Percentiles rank a stretch among this genome's conserved stretches.
Conservation (phyloP, 2,113 vertebrate genomes). For the Misgurnus anguillicaudatus region DNA sequence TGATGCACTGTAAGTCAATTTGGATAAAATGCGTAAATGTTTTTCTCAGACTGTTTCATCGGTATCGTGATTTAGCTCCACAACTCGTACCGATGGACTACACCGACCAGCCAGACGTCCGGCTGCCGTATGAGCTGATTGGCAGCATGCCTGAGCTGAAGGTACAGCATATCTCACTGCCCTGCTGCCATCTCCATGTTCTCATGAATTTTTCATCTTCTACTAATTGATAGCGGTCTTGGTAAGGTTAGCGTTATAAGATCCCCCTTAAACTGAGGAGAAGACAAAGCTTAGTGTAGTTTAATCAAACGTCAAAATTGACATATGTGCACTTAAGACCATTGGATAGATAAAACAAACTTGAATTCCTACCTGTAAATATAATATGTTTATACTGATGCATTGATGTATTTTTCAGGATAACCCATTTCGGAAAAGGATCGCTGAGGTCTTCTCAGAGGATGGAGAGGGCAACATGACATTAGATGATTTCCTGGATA, state of each 20-base stretch:
- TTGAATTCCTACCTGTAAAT: too few species aligned
- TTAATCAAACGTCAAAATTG: not conserved
- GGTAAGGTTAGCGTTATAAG: slow-evolving; percentile 70
- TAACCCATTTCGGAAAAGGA: slow-evolving; percentile 94
- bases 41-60: slow-evolving; percentile 83
- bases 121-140: slow-evolving; percentile 91
- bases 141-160: slow-evolving; percentile 98
- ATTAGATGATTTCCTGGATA: slow-evolving; percentile 92
- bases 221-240: slow-evolving; percentile 80
- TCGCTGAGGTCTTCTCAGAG: slow-evolving; percentile 93
- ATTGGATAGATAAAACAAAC: too few species aligned
- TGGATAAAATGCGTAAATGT: too few species aligned
- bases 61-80: slow-evolving; percentile 92
- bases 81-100: slow-evolving; percentile 95
- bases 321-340: too few species aligned
- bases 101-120: slow-evolving; percentile 83
- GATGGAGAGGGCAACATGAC: slow-evolving; percentile 93
- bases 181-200: slow-evolving; percentile 60
- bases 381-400: too few species aligned
- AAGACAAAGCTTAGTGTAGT: slow-evolving; percentile 51
- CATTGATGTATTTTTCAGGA: slow-evolving; percentile 74
- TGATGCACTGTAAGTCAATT: too few species aligned
- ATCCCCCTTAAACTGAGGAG: slow-evolving; percentile 69
- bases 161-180: slow-evolving; percentile 74
- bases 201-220: slow-evolving; percentile 79